A percentile compares a stretch with the other conserved stretches of the same genome.
Evolutionary conservation across 2,888 invertebrate species (phyloP).

Genomic region (Therioaphis trifolii): DNA sequence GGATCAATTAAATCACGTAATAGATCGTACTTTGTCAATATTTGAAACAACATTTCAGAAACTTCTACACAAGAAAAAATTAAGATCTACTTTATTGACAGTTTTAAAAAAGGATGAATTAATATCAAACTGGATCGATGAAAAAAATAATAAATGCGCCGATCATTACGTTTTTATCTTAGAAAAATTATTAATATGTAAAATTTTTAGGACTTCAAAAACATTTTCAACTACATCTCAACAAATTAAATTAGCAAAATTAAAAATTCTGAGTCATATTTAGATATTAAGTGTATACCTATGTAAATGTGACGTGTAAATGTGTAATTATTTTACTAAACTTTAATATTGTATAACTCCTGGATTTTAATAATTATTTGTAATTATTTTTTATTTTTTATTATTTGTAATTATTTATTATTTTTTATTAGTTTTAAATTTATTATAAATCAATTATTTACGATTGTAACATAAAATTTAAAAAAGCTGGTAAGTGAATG

Average conservation of each 20-base stretch:
- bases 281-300: too few relatives aligned
- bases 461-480: too few relatives aligned
- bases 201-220: conserved; percentile 19
- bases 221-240: conserved; percentile 25
- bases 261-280: conserved; percentile 15
- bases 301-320: too few relatives aligned
- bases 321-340: too few relatives aligned
- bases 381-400: not conserved
- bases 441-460: too few relatives aligned
- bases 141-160: conserved; percentile 26
- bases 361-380: too few relatives aligned
- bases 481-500: too few relatives aligned
- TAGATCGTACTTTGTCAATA: conserved; percentile 12
- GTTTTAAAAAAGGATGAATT: conserved; percentile 33
- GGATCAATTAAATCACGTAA: conserved; percentile 18
- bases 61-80: conserved; percentile 20
- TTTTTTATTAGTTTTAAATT: not conserved
- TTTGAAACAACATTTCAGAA: not conserved
- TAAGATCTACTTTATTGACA: conserved; percentile 8
- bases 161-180: conserved; percentile 39
- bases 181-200: conserved; percentile 41
- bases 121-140: conserved; percentile 21
- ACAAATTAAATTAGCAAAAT: conserved; percentile 35
- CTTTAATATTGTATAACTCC: too few relatives aligned
- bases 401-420: conserved; percentile 5